Percentiles rank a stretch among this genome's conserved stretches.
phyloP scores from a whole-genome alignment of 2,888 invertebrate genomes.

The Drosophila meridiana region DNA sequence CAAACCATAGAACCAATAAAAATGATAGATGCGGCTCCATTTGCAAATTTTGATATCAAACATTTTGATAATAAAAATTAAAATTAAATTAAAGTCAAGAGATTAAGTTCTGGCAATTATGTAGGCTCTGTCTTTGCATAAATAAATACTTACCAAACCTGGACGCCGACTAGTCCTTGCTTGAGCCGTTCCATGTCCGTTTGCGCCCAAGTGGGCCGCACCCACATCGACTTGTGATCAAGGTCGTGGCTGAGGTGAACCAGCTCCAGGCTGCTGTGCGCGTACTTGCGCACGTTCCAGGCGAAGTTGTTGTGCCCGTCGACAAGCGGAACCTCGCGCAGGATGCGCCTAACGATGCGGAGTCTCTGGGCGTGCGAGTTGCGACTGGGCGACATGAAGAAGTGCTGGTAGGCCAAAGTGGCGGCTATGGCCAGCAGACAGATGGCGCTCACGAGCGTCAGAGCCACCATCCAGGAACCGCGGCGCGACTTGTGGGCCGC shows the following conservation, averaged over 20 bases:
- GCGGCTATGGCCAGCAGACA: conserved; percentile 83
- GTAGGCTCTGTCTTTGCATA: background rate
- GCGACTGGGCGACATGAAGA: conserved; percentile 84
- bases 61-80: too few species aligned
- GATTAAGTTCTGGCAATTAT: background rate
- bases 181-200: conserved; percentile 95
- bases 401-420: conserved; percentile 83
- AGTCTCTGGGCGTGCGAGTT: conserved; percentile 85
- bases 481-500: conserved; percentile 73
- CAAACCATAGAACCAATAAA: too few species aligned
- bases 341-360: conserved; percentile 83
- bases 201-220: conserved; percentile 95
- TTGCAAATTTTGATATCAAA: too few species aligned
- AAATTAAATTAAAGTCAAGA: background rate
- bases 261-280: conserved; percentile 90
- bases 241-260: conserved; percentile 83
- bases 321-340: conserved; percentile 84
- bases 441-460: conserved; percentile 82
- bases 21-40: too few species aligned
- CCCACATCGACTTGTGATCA: conserved; percentile 90
- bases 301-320: conserved; percentile 94
- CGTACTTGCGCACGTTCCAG: conserved; percentile 95
- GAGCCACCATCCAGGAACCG: conserved; percentile 82
- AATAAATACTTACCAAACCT: conserved; percentile 89
- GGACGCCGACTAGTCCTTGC: conserved; percentile 94